A percentile compares a stretch with the other conserved stretches of the same genome.
These are phyloP conservation scores for Varanus salvator DNA, from an alignment of 2,113 vertebrate species.

Conservation along the genomic window DNA sequence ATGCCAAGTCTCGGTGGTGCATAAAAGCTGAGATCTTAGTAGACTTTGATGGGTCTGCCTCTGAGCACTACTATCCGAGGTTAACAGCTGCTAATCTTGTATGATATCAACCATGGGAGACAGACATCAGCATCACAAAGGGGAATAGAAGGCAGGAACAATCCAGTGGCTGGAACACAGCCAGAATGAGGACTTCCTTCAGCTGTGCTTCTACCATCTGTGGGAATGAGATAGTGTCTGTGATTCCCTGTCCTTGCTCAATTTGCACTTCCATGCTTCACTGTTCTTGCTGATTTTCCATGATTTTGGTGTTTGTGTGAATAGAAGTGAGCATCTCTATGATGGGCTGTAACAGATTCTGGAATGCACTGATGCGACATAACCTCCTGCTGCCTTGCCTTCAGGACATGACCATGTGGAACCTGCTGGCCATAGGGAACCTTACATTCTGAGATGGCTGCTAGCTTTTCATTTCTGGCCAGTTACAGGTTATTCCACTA, in stretches of 20 bases:
- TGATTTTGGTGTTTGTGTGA: conserved; percentile 10
- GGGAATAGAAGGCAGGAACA: background rate
- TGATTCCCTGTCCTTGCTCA: background rate
- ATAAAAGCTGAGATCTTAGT: accelerated
- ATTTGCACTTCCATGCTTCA: conserved; percentile 15
- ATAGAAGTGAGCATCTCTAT: conserved; percentile 18
- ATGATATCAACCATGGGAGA: background rate
- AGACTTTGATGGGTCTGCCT: background rate
- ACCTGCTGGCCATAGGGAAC: conserved; percentile 9
- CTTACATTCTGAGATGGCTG: conserved; percentile 29
- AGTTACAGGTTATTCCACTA: background rate
- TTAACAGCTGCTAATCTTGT: background rate
- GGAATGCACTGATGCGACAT: conserved; percentile 25
- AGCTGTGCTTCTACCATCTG: conserved; percentile 36
- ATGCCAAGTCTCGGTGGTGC: accelerated
- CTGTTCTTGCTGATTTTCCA: conserved; percentile 6
- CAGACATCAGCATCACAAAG: conserved; percentile 1
- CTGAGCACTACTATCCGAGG: background rate
- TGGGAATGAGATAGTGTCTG: conserved; percentile 15
- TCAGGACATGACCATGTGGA: conserved; percentile 33
- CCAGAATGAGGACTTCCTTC: conserved; percentile 15
- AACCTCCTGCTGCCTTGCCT: conserved; percentile 21
- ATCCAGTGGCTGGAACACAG: background rate
- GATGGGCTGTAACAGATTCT: conserved; percentile 20
- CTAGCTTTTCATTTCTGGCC: background rate